Base-by-base conservation (phyloP, 2,888 invertebrate species). In the Dilophus febrilis region DNA sequence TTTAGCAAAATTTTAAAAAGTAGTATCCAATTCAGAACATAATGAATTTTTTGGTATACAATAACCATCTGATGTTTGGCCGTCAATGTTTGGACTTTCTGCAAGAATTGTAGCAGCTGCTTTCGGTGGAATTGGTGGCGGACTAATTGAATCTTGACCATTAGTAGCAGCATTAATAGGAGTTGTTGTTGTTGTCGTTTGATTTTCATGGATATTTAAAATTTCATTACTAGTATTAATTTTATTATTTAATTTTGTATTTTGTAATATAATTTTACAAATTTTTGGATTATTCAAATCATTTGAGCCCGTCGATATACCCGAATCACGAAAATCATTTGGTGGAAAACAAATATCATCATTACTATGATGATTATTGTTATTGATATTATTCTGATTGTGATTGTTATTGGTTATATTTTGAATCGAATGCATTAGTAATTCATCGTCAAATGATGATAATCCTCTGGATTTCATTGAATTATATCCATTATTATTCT, bases 361-460 rank as follows among this genome's bases (percentile, higher is more conserved):
- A 18, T 29, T 29, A 29, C 44, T 44, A n/a, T 38, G 13, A 13
- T 26, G 28, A 13, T 13, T 18, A 29, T 16, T 18, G 12, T 29
- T 33, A 12, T 33, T 38, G 10, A 31, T 8, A 26, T 37, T 33
- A 16, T 38, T 52, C 50, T 19, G 55, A 12, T 50, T 49, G 32
- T 46, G 48, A 38, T 46, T 56, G 47, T 61, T 61, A 3, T 57
- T 55, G 38, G 58, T 59, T 3, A n/a, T n/a, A 22, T 8, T 22
- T 22, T 4, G 22, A 6, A 22, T 22, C 8, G 8, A 22, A 22
- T 22, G 22, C 4, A 6, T 6, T 22, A 6, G 22, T 22, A 22
- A 22, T 6, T 63, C 58, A 44, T 61, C 67, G 33, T 68, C 68
- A 44, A 66, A 51, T 47, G 67, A 64, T 6, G 22, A 22, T 4